Percentiles rank a stretch among this genome's conserved stretches.
Conservation (phyloP, 2,113 vertebrate genomes). For the Echinops telfairi region DNA sequence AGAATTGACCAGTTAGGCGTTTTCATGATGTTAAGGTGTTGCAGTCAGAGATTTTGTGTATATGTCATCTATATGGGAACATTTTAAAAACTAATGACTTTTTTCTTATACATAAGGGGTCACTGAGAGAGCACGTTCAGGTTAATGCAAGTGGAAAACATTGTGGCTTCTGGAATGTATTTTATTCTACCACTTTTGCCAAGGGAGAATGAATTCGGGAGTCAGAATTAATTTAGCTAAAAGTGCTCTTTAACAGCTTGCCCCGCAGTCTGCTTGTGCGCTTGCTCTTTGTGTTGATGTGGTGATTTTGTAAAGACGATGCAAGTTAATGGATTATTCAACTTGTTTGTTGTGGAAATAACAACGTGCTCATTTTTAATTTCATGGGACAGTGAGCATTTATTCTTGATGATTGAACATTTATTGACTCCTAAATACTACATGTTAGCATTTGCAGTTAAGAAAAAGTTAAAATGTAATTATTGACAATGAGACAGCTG, state of each 20-base stretch:
- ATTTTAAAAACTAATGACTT: conserved; percentile 39
- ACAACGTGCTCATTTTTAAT: conserved; percentile 56
- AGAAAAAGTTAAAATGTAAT: conserved; percentile 48
- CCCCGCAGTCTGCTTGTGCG: conserved; percentile 73
- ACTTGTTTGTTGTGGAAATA: conserved; percentile 79
- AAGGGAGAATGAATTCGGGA: conserved; percentile 40
- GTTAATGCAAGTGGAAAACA: conserved; percentile 20
- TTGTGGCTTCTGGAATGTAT: conserved; percentile 13
- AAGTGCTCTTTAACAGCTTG: conserved; percentile 73
- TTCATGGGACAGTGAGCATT: conserved; percentile 61
- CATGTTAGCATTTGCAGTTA: conserved; percentile 54
- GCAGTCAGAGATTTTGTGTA: conserved; percentile 17
- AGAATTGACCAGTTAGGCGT: neutral
- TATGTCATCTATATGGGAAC: conserved; percentile 4
- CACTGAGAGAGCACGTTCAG: neutral
- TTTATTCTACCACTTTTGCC: conserved; percentile 41
- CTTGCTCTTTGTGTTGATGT: conserved; percentile 72
- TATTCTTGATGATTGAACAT: conserved; percentile 66
- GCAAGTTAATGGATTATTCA: conserved; percentile 79
- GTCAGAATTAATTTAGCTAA: conserved; percentile 69
- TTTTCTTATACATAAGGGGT: conserved; percentile 5
- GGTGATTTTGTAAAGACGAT: conserved; percentile 74
- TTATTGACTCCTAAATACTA: conserved; percentile 54
- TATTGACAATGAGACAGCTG: conserved; percentile 62
- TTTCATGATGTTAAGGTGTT: neutral